Base-by-base conservation (phyloP, 1,140 invertebrate genomes). In the Liolophura sinensis region DNA sequence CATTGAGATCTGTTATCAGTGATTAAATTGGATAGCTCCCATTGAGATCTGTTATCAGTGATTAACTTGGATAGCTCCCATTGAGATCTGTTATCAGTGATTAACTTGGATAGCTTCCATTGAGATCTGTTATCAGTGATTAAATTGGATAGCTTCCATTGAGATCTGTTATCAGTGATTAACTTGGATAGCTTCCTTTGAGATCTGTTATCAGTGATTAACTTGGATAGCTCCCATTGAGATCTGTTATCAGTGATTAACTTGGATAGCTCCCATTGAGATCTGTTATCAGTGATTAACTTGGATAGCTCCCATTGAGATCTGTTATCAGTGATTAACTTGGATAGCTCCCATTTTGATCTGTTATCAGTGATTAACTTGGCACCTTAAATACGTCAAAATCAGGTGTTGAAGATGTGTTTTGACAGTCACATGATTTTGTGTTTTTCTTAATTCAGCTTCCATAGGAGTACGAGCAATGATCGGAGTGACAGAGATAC, bases 401-500 rank as follows among this genome's bases (percentile, higher is more conserved):
- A 49, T 52, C 22, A n/a, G 25, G 48, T n/a, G n/a, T 18, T 11
- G 20, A 47, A 56, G 6, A 20, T 46, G 48, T 47, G 1, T 27
- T 12, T 25, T 46, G 54, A 50, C 15, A 14, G 15, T 16, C 15
- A 20, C 24, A 15, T 58, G 20, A 24, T 6, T 11, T 31, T 24
- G 31, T 31, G 40, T 63, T 25, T 7, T 66, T 24, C 22, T 60
- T 40, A 47, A 51, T 68, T 55, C 66, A 77, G 73, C 62, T 15
- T 74, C 67, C 58, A 47, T 70, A 14, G 62, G 68, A 12, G 64
- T 75, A 9, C 66, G 72, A 15, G 63, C 60, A 65, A 75, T 77
- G 75, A 74, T 78, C 55, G 62, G 66, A 9, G 71, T 73, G 7
- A 71, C 75, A n/a, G 73, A 78, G 58, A 75, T 74, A 15, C 59